Percentiles rank a stretch among this genome's conserved stretches.
Conservation (phyloP, 2,888 invertebrate species). For the Xestia c-nigrum region DNA sequence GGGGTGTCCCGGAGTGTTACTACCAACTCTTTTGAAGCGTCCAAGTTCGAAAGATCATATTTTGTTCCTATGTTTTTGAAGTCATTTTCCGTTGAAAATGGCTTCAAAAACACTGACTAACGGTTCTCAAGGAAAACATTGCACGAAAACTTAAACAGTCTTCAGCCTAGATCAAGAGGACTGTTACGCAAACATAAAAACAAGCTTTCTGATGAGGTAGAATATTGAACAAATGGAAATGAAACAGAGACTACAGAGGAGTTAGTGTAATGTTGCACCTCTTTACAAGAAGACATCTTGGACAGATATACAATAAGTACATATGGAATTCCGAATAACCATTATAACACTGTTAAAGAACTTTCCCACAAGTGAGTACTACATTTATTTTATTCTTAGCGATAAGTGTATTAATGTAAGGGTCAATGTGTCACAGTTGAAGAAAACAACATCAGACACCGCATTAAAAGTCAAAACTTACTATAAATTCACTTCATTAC, state of each 20-base stretch:
- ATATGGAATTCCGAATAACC: background rate
- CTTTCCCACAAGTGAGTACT: constrained; percentile 26
- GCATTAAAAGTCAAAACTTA: constrained; percentile 36
- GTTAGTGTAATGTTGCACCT: background rate
- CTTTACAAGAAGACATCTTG: background rate
- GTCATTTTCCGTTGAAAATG: background rate
- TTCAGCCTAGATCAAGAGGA: background rate
- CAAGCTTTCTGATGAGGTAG: background rate
- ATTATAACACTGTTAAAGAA: constrained; percentile 21
- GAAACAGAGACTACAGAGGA: background rate
- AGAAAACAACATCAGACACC: constrained; percentile 38
- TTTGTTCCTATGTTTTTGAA: background rate
- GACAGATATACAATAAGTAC: background rate
- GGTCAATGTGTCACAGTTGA: constrained; percentile 42
- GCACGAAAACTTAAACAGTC: background rate
- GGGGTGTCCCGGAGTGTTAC: background rate
- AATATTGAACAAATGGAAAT: background rate
- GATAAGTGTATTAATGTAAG: constrained; percentile 39
- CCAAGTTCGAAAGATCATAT: background rate
- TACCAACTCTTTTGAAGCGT: background rate
- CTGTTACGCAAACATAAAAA: background rate
- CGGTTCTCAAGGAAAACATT: background rate
- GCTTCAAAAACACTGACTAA: no score
- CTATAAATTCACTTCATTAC: constrained; percentile 8
- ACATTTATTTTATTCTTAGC: constrained; percentile 44